Evolutionary conservation across 35 echinoderm and acorn worm species (phyloP).

Genomic region (Diadema setosum): DNA sequence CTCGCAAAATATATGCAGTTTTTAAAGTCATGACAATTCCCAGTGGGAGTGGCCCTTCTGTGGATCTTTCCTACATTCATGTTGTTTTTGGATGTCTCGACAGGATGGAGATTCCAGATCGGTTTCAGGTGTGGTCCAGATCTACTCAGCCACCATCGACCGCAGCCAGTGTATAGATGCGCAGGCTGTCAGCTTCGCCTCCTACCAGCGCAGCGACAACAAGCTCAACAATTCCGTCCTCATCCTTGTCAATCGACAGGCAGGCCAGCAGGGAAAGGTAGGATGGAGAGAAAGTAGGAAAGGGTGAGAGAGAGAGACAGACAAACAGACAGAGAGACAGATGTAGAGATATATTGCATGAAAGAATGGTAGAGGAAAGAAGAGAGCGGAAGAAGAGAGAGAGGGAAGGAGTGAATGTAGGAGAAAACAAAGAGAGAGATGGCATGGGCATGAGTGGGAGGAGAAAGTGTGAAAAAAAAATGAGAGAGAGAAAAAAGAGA

Average conservation of each 20-base stretch:
- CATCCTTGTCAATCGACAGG: constrained; percentile 57
- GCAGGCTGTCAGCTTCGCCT: constrained; percentile 70
- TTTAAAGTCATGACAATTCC: too few species aligned
- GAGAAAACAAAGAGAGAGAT: not conserved
- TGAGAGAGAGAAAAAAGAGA: too few species aligned
- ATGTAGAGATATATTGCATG: not conserved
- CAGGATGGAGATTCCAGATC: constrained; percentile 70
- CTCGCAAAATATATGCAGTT: too few species aligned
- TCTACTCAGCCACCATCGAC: constrained; percentile 56
- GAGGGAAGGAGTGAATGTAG: not conserved
- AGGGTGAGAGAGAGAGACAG: too few species aligned
- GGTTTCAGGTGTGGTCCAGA: constrained; percentile 69
- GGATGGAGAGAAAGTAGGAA: too few species aligned
- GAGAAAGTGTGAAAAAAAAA: too few species aligned
- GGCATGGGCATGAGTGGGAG: too few species aligned
- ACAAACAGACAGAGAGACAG: too few species aligned
- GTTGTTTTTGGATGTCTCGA: too few species aligned
- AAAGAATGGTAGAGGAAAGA: not conserved
- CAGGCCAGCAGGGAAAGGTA: constrained; percentile 88
- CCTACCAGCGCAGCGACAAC: constrained; percentile 69
- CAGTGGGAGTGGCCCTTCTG: too few species aligned
- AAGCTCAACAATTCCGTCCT: constrained; percentile 48
- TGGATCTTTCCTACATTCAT: too few species aligned
- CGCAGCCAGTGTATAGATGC: constrained; percentile 84
- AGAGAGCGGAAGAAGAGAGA: too few species aligned